Evolutionary conservation across 2,797 vertebrate species (phyloP).

Genomic region (Rhincodon typus): DNA sequence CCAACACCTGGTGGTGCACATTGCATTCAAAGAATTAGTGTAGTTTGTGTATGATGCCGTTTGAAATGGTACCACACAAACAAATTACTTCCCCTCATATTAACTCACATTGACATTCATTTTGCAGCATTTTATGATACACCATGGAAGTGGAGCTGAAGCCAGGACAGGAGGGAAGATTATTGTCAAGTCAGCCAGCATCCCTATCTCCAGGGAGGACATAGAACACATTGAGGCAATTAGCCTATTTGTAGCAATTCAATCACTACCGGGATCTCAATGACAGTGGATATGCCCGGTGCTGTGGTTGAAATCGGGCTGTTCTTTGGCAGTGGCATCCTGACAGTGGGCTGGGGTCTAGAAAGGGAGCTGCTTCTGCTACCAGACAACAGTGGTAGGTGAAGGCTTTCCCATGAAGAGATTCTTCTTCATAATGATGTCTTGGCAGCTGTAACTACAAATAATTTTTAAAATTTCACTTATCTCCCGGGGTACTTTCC

Average conservation of each 20-base stretch:
- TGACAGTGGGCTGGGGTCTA: background rate
- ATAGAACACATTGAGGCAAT: no score
- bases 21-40: background rate
- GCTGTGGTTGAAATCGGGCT: background rate
- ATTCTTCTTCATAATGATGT: background rate
- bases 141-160: background rate
- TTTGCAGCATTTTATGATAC: background rate
- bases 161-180: background rate
- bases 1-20: background rate
- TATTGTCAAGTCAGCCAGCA: background rate
- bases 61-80: background rate
- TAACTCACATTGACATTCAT: background rate
- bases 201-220: background rate
- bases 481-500: background rate
- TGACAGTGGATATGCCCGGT: background rate
- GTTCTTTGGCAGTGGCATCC: background rate
- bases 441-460: background rate
- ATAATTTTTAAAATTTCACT: background rate
- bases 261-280: background rate
- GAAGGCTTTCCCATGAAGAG: background rate
- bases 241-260: background rate
- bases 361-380: background rate
- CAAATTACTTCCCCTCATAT: background rate
- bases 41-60: background rate
- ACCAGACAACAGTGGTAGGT: background rate